Conservation (phyloP, 2,888 invertebrate species). For the Drosophila atripex region DNA sequence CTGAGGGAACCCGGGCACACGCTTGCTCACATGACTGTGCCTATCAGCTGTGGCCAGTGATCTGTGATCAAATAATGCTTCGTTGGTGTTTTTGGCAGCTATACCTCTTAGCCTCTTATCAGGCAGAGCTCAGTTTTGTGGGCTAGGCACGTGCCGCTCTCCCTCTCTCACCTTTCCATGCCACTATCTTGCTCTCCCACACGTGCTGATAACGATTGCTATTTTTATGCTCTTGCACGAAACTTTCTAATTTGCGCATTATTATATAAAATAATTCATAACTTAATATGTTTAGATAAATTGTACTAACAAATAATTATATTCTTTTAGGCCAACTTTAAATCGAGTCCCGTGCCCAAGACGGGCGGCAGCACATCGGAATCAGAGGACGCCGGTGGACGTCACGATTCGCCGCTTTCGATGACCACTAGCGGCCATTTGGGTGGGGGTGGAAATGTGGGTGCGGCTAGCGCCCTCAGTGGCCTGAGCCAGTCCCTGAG, state of each 20-base stretch:
- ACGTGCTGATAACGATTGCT: conserved; percentile 14
- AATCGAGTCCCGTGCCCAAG: conserved; percentile 88
- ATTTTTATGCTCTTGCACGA: conserved; percentile 4
- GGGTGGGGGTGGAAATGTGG: conserved; percentile 79
- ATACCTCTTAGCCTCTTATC: conserved; percentile 46
- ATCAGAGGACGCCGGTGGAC: conserved; percentile 82
- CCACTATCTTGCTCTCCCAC: neutral
- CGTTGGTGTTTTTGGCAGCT: conserved; percentile 20
- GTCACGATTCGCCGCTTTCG: conserved; percentile 83
- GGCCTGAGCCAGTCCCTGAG: conserved; percentile 83
- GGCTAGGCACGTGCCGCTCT: conserved; percentile 61
- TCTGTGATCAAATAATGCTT: conserved; percentile 42
- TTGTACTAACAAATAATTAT: neutral
- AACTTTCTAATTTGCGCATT: neutral
- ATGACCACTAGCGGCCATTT: conserved; percentile 82
- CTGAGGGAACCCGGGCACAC: too few relatives aligned
- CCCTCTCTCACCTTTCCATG: neutral
- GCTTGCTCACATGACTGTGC: conserved; percentile 39
- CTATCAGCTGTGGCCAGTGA: conserved; percentile 31
- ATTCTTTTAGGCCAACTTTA: conserved; percentile 86
- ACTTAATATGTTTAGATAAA: too few relatives aligned
- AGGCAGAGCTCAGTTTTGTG: conserved; percentile 11
- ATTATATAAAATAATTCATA: neutral
- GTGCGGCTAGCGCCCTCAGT: conserved; percentile 70
- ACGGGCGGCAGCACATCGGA: conserved; percentile 86